These are phyloP conservation scores for Drosophila silvestris DNA, from an alignment of 2,888 invertebrate species.

Conservation along the genomic window DNA sequence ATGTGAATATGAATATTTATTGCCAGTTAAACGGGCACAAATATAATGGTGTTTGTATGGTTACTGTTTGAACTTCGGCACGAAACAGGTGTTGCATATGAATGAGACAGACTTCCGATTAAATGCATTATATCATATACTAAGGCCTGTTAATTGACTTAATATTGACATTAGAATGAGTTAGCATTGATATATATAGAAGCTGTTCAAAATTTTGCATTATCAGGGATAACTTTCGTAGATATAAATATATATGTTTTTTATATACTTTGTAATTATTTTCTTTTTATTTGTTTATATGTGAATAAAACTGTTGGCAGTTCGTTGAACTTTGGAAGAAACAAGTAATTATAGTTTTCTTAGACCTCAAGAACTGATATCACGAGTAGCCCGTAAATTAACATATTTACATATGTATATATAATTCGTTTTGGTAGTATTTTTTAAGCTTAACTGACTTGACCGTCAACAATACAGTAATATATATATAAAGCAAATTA, in stretches of 20 bases:
- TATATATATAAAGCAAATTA: not conserved
- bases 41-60: conserved; percentile 1
- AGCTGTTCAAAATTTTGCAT: not conserved
- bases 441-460: not conserved
- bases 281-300: not conserved
- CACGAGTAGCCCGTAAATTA: not conserved
- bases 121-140: not conserved
- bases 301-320: not conserved
- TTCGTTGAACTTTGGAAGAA: not conserved
- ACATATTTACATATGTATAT: not conserved
- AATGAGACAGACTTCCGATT: not conserved
- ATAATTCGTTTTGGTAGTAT: not conserved
- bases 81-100: conserved; percentile 8
- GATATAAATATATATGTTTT: not conserved
- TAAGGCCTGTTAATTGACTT: not conserved
- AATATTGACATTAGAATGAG: not conserved
- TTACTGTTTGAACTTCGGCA: conserved; percentile 5
- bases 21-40: not conserved
- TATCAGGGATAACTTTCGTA: not conserved
- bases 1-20: not conserved
- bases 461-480: not conserved
- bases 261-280: not conserved
- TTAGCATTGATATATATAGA: not conserved
- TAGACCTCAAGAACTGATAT: not conserved
- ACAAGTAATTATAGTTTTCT: not conserved